Percentiles rank a stretch among this genome's conserved stretches.
phyloP scores from a whole-genome alignment of 2,113 vertebrate genomes.

The Crypturellus undulatus region DNA sequence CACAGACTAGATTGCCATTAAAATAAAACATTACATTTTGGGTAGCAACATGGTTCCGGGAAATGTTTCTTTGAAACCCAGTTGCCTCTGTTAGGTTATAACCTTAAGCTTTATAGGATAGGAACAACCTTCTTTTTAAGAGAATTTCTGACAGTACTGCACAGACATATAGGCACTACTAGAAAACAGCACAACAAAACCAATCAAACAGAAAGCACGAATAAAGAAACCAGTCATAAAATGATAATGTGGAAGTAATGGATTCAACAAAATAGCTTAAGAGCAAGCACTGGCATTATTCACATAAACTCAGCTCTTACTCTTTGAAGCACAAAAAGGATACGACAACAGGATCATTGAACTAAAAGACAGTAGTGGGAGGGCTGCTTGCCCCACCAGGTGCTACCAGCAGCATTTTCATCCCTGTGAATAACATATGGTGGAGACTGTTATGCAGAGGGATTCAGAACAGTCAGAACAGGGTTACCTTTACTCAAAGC shows the following conservation, averaged over 20 bases:
- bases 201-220: neutral
- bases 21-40: neutral
- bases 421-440: neutral
- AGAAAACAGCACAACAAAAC: neutral
- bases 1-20: neutral
- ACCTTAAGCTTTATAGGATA: neutral
- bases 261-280: neutral
- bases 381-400: neutral
- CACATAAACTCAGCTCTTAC: neutral
- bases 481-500: neutral
- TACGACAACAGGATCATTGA: neutral
- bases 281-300: neutral
- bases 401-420: neutral
- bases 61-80: neutral
- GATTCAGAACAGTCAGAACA: neutral
- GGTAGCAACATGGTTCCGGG: neutral
- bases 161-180: neutral
- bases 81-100: neutral
- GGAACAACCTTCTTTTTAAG: neutral
- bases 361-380: rapidly evolving
- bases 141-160: neutral
- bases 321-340: neutral
- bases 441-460: neutral
- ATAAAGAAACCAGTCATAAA: neutral
- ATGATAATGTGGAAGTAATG: neutral